Percentiles rank a stretch among this genome's conserved stretches.
Evolutionary conservation across 2,797 vertebrate species (phyloP).

Genomic region (Lates japonicus): DNA sequence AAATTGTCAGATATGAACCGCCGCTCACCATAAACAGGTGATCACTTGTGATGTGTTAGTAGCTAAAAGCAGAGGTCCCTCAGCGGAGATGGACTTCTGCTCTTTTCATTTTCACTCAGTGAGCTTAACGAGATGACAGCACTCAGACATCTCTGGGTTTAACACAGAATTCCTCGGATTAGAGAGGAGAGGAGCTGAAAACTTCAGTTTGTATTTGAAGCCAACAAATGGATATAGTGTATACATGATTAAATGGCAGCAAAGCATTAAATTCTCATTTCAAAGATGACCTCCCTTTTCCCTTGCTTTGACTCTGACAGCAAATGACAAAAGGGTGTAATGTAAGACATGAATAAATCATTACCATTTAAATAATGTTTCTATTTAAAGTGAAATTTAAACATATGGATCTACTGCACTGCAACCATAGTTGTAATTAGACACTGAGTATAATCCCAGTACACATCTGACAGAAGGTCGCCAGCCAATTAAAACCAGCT

Average conservation of each 20-base stretch:
- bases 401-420: not conserved
- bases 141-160: conserved; percentile 16
- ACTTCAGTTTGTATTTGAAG: not conserved
- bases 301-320: not conserved
- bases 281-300: not conserved
- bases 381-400: not conserved
- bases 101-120: conserved; percentile 9
- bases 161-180: conserved; percentile 19
- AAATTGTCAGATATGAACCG: conserved; percentile 5
- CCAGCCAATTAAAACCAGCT: conserved; percentile 27
- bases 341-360: not conserved
- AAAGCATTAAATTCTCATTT: not conserved
- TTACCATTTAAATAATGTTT: not conserved
- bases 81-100: conserved; percentile 4
- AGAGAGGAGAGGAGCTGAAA: conserved; percentile 20
- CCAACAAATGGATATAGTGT: not conserved
- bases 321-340: not conserved
- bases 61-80: conserved; percentile 5
- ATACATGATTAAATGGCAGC: not conserved
- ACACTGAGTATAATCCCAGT: conserved; percentile 13
- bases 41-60: not conserved
- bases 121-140: not conserved
- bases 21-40: not conserved
- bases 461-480: conserved; percentile 6
- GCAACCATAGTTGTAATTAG: conserved; percentile 2